Percentiles rank a stretch among this genome's conserved stretches.
Evolutionary conservation across 2,888 invertebrate genomes (phyloP).

Genomic region (Biston betularia): DNA sequence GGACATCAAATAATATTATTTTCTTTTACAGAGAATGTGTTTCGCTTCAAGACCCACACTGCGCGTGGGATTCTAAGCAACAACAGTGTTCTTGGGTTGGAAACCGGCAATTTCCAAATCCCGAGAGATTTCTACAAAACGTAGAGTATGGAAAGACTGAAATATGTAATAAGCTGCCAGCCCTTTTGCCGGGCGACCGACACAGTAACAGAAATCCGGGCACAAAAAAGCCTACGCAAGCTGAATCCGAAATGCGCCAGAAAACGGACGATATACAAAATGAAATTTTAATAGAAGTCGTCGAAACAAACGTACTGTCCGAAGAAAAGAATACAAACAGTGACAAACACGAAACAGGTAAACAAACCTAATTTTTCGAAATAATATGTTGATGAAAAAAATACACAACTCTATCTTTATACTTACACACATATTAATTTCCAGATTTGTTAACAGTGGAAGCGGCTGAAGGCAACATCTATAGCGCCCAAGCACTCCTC

Average conservation of each 20-base stretch:
- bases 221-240: slow-evolving; percentile 75
- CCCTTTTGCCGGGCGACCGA: slow-evolving; percentile 72
- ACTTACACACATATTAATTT: slow-evolving; percentile 30
- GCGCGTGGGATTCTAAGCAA: slow-evolving; percentile 95
- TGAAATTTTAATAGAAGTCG: slow-evolving; percentile 88
- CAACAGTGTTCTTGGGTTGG: slow-evolving; percentile 86
- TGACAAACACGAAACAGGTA: slow-evolving; percentile 82
- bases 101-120: slow-evolving; percentile 86
- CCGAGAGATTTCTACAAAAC: slow-evolving; percentile 90
- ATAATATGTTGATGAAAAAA: not conserved
- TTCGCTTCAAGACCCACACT: slow-evolving; percentile 97
- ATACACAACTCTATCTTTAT: not conserved
- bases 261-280: slow-evolving; percentile 87
- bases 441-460: slow-evolving; percentile 81
- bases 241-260: slow-evolving; percentile 82
- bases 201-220: slow-evolving; percentile 77
- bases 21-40: slow-evolving; percentile 92
- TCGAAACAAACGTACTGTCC: slow-evolving; percentile 87
- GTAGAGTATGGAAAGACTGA: slow-evolving; percentile 89
- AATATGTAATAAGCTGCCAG: slow-evolving; percentile 82
- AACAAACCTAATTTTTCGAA: slow-evolving; percentile 4
- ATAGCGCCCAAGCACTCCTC: slow-evolving; percentile 92
- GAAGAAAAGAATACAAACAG: slow-evolving; percentile 82
- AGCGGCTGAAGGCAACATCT: slow-evolving; percentile 88
- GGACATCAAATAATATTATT: slow-evolving; percentile 26